A percentile compares a stretch with the other conserved stretches of the same genome.
Conservation (phyloP, 2,113 vertebrate species). For the Sphaerodactylus townsendi region DNA sequence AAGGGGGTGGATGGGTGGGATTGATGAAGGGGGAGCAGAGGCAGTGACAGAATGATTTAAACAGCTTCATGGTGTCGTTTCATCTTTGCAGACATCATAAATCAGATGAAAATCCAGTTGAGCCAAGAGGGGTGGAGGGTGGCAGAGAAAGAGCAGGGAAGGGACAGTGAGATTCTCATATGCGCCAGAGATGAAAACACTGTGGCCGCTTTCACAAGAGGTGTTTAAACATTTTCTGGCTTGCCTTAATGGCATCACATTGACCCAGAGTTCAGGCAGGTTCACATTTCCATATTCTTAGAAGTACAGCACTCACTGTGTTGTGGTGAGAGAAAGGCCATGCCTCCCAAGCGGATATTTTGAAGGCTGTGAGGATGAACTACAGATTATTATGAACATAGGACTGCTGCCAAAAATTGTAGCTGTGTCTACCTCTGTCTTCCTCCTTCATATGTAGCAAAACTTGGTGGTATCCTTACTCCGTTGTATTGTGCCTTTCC, state of each 20-base stretch:
- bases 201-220: neutral
- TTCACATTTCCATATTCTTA: neutral
- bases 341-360: neutral
- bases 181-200: neutral
- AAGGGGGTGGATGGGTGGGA: constrained; percentile 17
- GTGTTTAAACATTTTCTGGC: neutral
- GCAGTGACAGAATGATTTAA: constrained; percentile 73
- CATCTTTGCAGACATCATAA: constrained; percentile 64
- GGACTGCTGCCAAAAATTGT: neutral
- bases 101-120: constrained; percentile 64
- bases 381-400: neutral
- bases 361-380: neutral
- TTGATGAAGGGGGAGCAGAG: neutral
- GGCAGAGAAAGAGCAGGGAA: neutral
- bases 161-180: neutral
- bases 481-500: neutral
- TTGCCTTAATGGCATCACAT: neutral
- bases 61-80: constrained; percentile 65
- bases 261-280: neutral
- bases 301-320: neutral
- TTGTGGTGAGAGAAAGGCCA: neutral
- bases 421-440: neutral
- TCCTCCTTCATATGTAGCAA: neutral
- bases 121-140: constrained; percentile 15
- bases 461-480: neutral